Evolutionary conservation across 2,888 invertebrate genomes (phyloP), one percentile per base, ranked within the genome.

Genomic region (Subacronicta megacephala): DNA sequence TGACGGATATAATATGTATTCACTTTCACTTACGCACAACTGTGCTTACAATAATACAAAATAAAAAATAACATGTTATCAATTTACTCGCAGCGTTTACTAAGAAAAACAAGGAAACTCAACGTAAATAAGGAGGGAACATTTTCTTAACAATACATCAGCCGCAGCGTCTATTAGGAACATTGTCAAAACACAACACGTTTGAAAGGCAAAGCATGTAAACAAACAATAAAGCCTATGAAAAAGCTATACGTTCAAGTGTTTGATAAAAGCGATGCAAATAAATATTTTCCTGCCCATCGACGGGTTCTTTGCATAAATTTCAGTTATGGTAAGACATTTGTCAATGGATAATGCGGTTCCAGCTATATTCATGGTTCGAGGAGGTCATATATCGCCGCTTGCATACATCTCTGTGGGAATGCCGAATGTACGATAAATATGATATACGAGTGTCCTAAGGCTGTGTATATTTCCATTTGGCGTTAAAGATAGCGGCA

Each of bases 261-360:
- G 60, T 68, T 67, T 64, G 75, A 64, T 71, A 72, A 66, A 73
- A 76, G 75, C 55, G 70, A 38, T 55, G 58, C 68, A 77, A 76
- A 83, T 83, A 82, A 78, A 82, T 75, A 81, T 81, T 78, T 70
- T 62, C 40, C 66, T 53, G 44, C 37, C 62, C 72, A 72, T 75
- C 75, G 72, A 64, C 67, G 70, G 70, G 65, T 64, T 69, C 67
- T 82, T 80, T 81, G 76, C 77, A 82, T 82, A 79, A 68, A 80
- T 81, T 78, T 66, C 68, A 73, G 78, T 82, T 84, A 81, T 81
- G 76, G 77, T 62, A 72, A 78, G 69, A 78, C 83, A 84, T 84
- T 84, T 84, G 83, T 84, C 84, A 82, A 76, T 63, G 77, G 71
- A 75, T 77, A 82, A 82, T 79, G 77, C 75, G 69, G 65, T 52